Evolutionary conservation across 37 sponge, comb jelly and placozoan genomes (phyloP).

Genomic region (Bolinopsis microptera): DNA sequence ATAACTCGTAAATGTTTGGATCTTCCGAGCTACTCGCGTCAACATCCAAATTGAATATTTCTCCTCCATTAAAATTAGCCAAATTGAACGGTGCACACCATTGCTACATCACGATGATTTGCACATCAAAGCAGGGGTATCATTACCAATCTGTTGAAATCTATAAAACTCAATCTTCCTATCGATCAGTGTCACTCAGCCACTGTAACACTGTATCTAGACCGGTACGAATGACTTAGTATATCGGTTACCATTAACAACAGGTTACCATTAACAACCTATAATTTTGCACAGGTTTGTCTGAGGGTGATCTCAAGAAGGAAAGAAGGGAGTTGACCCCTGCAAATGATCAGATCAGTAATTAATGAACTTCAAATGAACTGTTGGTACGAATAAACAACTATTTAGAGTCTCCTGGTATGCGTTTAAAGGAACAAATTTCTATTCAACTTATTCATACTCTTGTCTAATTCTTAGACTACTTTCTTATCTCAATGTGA

Average conservation of each 20-base stretch:
- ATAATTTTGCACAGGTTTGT: no score
- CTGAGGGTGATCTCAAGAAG: no score
- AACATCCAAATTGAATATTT: neutral
- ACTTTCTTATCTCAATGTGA: no score
- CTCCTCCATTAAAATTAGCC: neutral
- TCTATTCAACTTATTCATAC: neutral
- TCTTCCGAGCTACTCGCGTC: neutral
- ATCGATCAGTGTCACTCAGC: neutral
- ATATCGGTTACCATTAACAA: neutral
- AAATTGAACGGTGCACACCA: neutral
- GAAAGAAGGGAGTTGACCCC: neutral
- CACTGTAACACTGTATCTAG: no score
- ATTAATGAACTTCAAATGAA: no score
- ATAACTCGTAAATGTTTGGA: neutral
- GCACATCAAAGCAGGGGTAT: neutral
- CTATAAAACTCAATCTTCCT: neutral
- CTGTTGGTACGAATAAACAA: neutral
- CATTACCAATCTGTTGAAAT: neutral
- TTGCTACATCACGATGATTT: neutral
- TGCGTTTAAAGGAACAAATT: neutral
- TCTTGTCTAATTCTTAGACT: neutral
- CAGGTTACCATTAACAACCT: no score
- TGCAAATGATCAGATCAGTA: neutral
- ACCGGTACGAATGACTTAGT: neutral
- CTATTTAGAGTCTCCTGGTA: neutral